Evolutionary conservation across 2,888 invertebrate genomes (phyloP), one percentile per base, ranked within the genome.

Genomic region (Blera fallax): DNA sequence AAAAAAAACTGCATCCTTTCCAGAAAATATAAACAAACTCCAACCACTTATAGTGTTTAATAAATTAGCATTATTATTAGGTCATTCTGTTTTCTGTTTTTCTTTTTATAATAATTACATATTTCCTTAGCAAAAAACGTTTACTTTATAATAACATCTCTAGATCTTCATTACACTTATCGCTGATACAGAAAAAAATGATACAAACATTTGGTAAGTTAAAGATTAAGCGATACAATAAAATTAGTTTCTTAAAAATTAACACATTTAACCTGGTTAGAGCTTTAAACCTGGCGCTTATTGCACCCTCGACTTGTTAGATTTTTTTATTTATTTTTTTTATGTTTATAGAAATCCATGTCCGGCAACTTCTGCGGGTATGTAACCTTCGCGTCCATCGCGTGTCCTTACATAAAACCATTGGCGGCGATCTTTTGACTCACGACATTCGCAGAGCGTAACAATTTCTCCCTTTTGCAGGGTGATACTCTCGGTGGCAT

Each of bases 341-440:
- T 3, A 24, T 24, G 18, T 52, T 77, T 93, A 96, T 90, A 96
- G 93, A 90, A 95, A 96, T 16, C 96, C 96, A 91, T 96, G 95
- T 3, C 96, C 96, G 54, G 96, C 96, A 16, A 96, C 94, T 56
- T 93, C 94, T 7, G 96, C 95, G 0, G 96, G 96, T 88, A 96
- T 96, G 88, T 95, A 96, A 48, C 96, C 96, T 89, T 95, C 95
- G 82, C 92, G 93, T 0, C 96, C 96, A 88, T 95, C 95, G 84
- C 94, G 94, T 87, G 95, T 95, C 89, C 93, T 93, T 48, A 96
- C 95, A 92, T 95, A 96, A 91, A 96, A 96, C 96, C 96, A 96
- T 78, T 96, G 96, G 0, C 94, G 93, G 84, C 94, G 93, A 43
- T 94, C 94, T 88, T 94, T 94, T n/a, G 90, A 93, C 91, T 92